These are phyloP conservation scores for Rhabdophis nuchalis DNA, from an alignment of 2,797 vertebrate genomes.

Conservation along the genomic window DNA sequence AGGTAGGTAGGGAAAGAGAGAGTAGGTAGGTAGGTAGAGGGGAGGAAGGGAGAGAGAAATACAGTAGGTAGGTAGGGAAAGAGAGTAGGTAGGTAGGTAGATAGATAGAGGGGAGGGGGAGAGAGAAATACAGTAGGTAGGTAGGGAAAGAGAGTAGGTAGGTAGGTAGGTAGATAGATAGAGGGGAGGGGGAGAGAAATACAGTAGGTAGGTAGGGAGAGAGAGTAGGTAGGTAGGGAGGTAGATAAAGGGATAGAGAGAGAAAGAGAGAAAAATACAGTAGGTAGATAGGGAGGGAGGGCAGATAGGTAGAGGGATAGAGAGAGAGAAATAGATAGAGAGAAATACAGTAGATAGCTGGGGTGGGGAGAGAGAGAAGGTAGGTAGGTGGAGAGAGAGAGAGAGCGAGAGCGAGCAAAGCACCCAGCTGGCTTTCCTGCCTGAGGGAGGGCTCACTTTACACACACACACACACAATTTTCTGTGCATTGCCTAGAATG, in stretches of 20 bases:
- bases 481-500: not conserved
- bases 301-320: not conserved
- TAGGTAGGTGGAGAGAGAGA: not conserved
- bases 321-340: too few species aligned
- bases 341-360: too few species aligned
- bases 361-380: too few species aligned
- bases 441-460: not conserved
- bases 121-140: too few species aligned
- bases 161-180: not conserved
- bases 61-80: too few species aligned
- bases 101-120: not conserved
- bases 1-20: too few species aligned
- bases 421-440: not conserved
- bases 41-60: too few species aligned
- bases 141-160: not conserved
- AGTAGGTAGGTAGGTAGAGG: not conserved
- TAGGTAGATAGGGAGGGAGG: too few species aligned
- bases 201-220: not conserved
- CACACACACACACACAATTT: too few species aligned
- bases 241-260: not conserved
- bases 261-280: too few species aligned
- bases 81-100: not conserved
- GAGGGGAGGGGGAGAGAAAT: too few species aligned
- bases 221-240: too few species aligned
- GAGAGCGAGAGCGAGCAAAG: not conserved